Conservation (phyloP, 2,888 invertebrate genomes). For the Chorisops tibialis region DNA sequence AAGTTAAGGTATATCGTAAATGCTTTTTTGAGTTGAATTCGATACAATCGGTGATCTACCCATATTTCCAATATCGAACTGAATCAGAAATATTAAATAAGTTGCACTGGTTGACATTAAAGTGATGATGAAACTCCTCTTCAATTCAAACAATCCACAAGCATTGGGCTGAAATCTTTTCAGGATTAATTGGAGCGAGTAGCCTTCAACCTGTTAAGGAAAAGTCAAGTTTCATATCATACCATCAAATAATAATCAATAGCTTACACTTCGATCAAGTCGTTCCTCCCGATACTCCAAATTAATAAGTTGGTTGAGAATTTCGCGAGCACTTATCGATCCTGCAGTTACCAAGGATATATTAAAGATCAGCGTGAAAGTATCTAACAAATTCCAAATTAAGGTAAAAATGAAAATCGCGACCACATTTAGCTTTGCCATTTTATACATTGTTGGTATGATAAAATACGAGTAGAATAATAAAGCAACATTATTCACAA, state of each 20-base stretch:
- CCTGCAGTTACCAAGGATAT: too few relatives aligned
- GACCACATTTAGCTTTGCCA: background rate
- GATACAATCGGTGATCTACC: too few relatives aligned
- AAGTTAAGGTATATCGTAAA: too few relatives aligned
- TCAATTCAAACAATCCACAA: background rate
- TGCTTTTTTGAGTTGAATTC: too few relatives aligned
- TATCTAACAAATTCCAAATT: background rate
- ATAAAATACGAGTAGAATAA: too few relatives aligned
- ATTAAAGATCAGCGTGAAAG: background rate
- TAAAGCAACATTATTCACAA: slow-evolving; percentile 1
- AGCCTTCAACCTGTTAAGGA: slow-evolving; percentile 1
- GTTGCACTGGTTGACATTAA: slow-evolving; percentile 9
- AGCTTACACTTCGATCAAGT: slow-evolving; percentile 3
- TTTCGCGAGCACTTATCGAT: too few relatives aligned
- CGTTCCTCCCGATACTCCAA: too few relatives aligned
- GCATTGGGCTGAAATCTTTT: slow-evolving; percentile 4
- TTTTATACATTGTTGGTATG: too few relatives aligned
- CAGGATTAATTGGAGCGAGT: slow-evolving; percentile 9
- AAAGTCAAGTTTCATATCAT: background rate
- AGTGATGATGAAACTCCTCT: slow-evolving; percentile 7
- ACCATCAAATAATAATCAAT: background rate
- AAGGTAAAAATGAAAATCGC: too few relatives aligned
- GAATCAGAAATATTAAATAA: slow-evolving; percentile 17
- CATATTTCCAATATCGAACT: too few relatives aligned
- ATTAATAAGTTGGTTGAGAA: too few relatives aligned